Evolutionary conservation across 2,888 invertebrate species (phyloP).

Genomic region (Exocentrus adspersus): DNA sequence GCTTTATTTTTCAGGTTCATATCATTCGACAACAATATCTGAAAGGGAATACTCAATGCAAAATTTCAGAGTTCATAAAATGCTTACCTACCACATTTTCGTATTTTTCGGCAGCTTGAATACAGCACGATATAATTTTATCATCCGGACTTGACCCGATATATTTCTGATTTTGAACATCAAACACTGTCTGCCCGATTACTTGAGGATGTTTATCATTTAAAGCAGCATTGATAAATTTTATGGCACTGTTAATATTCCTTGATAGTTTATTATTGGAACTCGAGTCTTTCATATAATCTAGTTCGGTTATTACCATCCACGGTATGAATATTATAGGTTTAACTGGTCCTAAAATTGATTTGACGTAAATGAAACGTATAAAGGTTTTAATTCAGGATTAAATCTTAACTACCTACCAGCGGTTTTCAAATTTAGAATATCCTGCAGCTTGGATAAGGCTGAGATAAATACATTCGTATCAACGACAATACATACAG

Average conservation of each 20-base stretch:
- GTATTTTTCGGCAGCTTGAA: conserved; percentile 67
- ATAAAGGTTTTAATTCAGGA: too few relatives aligned
- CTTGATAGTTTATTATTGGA: conserved; percentile 26
- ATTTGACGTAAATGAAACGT: too few relatives aligned
- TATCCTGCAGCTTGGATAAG: conserved; percentile 59
- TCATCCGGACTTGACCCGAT: conserved; percentile 69
- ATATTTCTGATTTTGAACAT: conserved; percentile 67
- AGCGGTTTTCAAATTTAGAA: conserved; percentile 48
- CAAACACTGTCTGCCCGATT: conserved; percentile 67
- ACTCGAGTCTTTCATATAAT: conserved; percentile 65
- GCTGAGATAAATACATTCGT: conserved; percentile 66
- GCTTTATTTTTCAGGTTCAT: conserved; percentile 70
- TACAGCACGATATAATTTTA: conserved; percentile 69
- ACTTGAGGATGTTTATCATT: conserved; percentile 56
- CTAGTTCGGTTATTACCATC: conserved; percentile 71
- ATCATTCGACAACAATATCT: conserved; percentile 70
- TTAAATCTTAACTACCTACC: conserved; percentile 34
- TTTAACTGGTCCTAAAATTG: conserved; percentile 47
- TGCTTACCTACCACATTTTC: conserved; percentile 67
- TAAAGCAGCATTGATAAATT: conserved; percentile 67
- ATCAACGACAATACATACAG: conserved; percentile 63
- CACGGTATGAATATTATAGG: conserved; percentile 68
- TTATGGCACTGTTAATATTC: conserved; percentile 58
- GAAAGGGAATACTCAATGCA: conserved; percentile 40
- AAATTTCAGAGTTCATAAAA: too few relatives aligned